These are phyloP conservation scores for Venturia canescens DNA, from an alignment of 1,140 invertebrate genomes.

Conservation along the genomic window DNA sequence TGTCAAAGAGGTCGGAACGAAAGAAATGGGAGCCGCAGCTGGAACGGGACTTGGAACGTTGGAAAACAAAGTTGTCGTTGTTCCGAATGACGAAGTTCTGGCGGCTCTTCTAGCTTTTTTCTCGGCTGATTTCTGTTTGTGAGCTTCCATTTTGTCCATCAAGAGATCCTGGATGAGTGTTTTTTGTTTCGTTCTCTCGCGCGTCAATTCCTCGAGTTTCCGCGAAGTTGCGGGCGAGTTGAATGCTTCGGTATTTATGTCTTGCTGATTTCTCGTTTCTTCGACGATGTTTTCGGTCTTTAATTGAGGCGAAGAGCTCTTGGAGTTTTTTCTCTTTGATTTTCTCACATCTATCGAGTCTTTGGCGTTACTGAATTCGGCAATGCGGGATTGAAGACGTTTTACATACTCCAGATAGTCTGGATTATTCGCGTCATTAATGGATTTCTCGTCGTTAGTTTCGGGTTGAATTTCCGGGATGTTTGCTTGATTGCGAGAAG, in stretches of 20 bases:
- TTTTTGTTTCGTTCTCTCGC: conserved; percentile 83
- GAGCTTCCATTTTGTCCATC: conserved; percentile 85
- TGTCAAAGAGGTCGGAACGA: conserved; percentile 62
- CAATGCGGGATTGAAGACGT: conserved; percentile 82
- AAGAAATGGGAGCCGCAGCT: conserved; percentile 54
- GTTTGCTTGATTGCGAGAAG: too few relatives aligned
- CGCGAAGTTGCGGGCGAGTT: conserved; percentile 77
- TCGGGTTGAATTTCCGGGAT: not conserved
- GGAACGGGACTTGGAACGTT: conserved; percentile 54
- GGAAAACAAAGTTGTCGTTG: conserved; percentile 57
- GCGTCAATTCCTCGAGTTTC: conserved; percentile 82
- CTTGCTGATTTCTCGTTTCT: conserved; percentile 68
- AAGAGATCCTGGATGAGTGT: conserved; percentile 86
- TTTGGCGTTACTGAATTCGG: conserved; percentile 84
- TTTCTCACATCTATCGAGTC: conserved; percentile 85
- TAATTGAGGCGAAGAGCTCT: conserved; percentile 61
- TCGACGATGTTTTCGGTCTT: conserved; percentile 73
- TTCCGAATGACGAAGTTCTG: conserved; percentile 68
- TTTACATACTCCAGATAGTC: conserved; percentile 83
- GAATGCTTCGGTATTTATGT: conserved; percentile 57
- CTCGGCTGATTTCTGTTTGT: conserved; percentile 82
- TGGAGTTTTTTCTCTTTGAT: conserved; percentile 79
- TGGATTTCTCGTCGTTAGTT: conserved; percentile 48
- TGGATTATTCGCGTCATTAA: conserved; percentile 69
- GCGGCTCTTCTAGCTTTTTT: conserved; percentile 76